These are phyloP conservation scores for Poecilobothrus nobilitatus DNA, from an alignment of 2,888 invertebrate species.

Conservation along the genomic window DNA sequence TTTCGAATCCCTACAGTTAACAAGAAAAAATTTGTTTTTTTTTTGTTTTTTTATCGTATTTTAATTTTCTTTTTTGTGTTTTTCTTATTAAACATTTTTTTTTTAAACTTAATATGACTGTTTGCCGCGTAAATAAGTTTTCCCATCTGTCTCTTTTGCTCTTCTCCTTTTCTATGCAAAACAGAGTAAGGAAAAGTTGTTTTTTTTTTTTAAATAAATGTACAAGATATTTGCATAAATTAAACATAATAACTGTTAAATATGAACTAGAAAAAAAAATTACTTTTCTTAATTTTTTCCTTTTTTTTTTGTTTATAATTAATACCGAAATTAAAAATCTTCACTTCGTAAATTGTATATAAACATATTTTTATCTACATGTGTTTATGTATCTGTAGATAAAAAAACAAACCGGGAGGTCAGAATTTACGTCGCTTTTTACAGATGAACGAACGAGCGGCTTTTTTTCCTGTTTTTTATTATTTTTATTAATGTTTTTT, in stretches of 20 bases:
- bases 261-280: neutral
- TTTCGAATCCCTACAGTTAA: too few relatives aligned
- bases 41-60: too few relatives aligned
- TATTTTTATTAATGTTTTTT: too few relatives aligned
- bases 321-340: neutral
- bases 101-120: neutral
- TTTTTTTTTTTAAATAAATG: neutral
- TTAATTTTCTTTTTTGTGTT: neutral
- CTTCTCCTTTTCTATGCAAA: neutral
- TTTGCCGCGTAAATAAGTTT: neutral
- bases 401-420: neutral
- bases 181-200: neutral
- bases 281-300: too few relatives aligned
- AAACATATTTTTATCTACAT: neutral
- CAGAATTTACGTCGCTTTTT: neutral
- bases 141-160: neutral
- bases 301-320: neutral
- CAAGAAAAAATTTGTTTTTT: too few relatives aligned
- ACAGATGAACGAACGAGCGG: neutral
- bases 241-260: constrained; percentile 6
- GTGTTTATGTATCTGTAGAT: too few relatives aligned
- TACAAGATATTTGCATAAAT: neutral
- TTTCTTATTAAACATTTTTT: too few relatives aligned
- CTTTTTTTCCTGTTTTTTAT: too few relatives aligned
- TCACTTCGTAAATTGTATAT: neutral